Conservation (phyloP, 2,113 vertebrate species). For the Rhodinocichla rosea region DNA sequence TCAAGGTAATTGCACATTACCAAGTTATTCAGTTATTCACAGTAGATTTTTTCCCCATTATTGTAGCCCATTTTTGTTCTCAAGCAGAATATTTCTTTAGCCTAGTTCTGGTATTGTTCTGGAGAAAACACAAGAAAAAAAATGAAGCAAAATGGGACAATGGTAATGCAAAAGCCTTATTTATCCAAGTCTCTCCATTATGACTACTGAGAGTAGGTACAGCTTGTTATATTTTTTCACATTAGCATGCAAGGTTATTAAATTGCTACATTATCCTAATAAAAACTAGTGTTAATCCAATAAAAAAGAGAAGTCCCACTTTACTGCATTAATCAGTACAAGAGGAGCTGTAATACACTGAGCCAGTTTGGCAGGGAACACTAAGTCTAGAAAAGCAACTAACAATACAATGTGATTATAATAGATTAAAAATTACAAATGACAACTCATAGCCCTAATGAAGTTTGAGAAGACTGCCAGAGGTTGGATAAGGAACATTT, state of each 20-base stretch:
- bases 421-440: slow-evolving; percentile 45
- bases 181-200: not conserved
- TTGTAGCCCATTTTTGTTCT: not conserved
- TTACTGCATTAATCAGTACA: slow-evolving; percentile 13
- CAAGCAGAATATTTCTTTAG: not conserved
- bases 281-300: slow-evolving; percentile 39
- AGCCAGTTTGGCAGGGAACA: slow-evolving; percentile 4
- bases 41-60: not conserved
- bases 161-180: not conserved
- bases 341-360: not conserved
- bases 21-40: not conserved
- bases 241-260: slow-evolving; percentile 45
- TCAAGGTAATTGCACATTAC: not conserved
- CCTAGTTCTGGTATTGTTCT: not conserved
- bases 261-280: slow-evolving; percentile 11
- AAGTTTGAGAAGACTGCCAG: not conserved
- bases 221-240: slow-evolving; percentile 8
- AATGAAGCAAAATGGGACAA: not conserved
- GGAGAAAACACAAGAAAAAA: not conserved
- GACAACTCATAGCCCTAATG: slow-evolving; percentile 8
- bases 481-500: slow-evolving; percentile 47
- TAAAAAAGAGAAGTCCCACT: slow-evolving; percentile 13
- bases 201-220: not conserved
- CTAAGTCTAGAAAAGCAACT: slow-evolving; percentile 6
- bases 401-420: slow-evolving; percentile 40